phyloP scores from a whole-genome alignment of 2,113 vertebrate species.

The Octodon degus region DNA sequence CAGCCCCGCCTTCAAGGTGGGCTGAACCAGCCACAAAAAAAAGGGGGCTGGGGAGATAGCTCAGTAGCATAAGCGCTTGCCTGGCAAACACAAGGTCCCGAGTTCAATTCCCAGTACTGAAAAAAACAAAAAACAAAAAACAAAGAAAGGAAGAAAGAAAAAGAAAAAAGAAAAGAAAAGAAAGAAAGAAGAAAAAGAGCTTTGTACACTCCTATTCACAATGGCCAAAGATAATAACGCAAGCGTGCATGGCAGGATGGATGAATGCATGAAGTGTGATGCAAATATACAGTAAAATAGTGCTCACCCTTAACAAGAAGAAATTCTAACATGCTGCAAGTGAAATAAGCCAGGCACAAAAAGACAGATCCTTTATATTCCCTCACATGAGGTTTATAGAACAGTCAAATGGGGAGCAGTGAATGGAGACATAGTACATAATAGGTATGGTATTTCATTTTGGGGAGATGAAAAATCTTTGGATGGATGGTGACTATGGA shows the following conservation, averaged over 20 bases:
- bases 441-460: neutral
- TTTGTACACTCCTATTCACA: neutral
- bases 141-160: no score
- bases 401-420: neutral
- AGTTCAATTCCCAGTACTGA: no score
- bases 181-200: no score
- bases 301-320: neutral
- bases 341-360: neutral
- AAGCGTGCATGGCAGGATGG: neutral
- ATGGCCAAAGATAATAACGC: neutral
- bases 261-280: neutral
- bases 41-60: no score
- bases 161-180: no score
- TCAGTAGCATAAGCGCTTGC: no score
- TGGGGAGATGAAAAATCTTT: neutral
- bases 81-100: no score
- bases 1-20: no score
- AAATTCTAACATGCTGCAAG: neutral
- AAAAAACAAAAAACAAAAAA: no score
- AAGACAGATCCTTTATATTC: neutral
- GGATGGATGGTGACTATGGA: neutral
- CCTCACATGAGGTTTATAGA: neutral
- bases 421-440: neutral
- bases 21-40: no score
- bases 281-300: neutral